Evolutionary conservation across 1,140 invertebrate genomes (phyloP).

Genomic region (Aricia agestis): DNA sequence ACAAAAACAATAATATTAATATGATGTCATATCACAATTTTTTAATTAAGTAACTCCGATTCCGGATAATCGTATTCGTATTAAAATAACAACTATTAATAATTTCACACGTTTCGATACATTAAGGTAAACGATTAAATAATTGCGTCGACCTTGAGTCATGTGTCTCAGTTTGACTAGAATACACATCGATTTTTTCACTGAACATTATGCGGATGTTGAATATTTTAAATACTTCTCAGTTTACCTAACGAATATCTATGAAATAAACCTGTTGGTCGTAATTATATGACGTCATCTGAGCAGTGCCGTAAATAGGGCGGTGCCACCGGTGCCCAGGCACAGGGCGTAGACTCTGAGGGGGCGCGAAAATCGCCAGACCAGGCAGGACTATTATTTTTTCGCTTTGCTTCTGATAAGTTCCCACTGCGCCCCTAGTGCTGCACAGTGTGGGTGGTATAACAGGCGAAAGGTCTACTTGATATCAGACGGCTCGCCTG

Average conservation of each 20-base stretch:
- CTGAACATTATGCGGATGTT: conserved; percentile 1
- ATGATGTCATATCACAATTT: conserved; percentile 18
- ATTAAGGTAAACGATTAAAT: background rate
- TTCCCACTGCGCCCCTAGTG: too few species aligned
- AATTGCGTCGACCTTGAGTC: background rate
- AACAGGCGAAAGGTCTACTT: too few species aligned
- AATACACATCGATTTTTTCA: background rate
- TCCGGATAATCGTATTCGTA: background rate
- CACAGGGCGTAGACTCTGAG: too few species aligned
- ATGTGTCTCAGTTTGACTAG: background rate
- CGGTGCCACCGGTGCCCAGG: too few species aligned
- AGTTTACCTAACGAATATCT: background rate
- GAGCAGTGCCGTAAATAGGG: too few species aligned
- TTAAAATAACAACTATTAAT: conserved; percentile 7
- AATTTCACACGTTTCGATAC: background rate
- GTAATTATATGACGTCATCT: too few species aligned
- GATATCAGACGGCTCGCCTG: too few species aligned
- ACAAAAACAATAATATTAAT: conserved; percentile 1
- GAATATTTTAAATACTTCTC: conserved; percentile 8
- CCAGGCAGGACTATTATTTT: too few species aligned
- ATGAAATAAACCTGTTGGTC: background rate
- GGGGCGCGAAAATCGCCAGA: too few species aligned
- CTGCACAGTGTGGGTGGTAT: too few species aligned
- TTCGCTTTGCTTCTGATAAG: too few species aligned
- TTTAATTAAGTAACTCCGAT: background rate